Evolutionary conservation across 1,140 invertebrate genomes (phyloP), one percentile per base, ranked within the genome.

Genomic region (Psilanteris sp.): DNA sequence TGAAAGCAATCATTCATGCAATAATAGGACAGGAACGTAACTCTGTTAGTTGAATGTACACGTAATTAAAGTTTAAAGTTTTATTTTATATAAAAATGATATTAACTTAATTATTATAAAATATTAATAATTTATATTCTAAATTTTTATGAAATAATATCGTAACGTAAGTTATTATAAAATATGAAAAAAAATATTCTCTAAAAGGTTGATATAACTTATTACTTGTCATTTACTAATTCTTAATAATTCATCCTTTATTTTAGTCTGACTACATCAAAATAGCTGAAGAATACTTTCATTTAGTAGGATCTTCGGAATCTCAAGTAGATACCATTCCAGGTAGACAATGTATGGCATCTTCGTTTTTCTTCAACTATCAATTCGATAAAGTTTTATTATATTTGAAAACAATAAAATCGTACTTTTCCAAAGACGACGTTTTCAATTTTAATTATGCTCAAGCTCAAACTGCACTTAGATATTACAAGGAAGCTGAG

Each of bases 361-460:
- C 97, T 0, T 96, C 95, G 27, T 97, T 97, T 88, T 99, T 99
- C 86, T 90, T 99, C 1, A 54, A 54, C 13, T 54, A 54, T 39
- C 50, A 54, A 18, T 54, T 54, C 18, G 50, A 54, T 78, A 97
- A 99, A 89, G 97, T 99, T 29, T 90, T 98, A 4, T 92, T 99
- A 5, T 99, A 99, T 83, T 91, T 99, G 50, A 97, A 97, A 85
- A 98, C 97, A 1, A 98, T 99, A 75, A 97, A 98, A 86, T 97
- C 96, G 62, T 99, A 96, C 79, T 98, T 97, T 80, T 94, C 95
- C 75, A 96, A 95, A 88, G 97, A 99, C 86, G 98, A 99, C 80
- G 93, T 92, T 0, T 99, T 99, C 83, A 99, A 99, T 85, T 99
- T 97, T 78, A 99, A 99, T 87, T 98, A 97, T 84, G 97, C 94